Base-by-base conservation (phyloP, 1,140 invertebrate genomes). In the Drosophila nannoptera region DNA sequence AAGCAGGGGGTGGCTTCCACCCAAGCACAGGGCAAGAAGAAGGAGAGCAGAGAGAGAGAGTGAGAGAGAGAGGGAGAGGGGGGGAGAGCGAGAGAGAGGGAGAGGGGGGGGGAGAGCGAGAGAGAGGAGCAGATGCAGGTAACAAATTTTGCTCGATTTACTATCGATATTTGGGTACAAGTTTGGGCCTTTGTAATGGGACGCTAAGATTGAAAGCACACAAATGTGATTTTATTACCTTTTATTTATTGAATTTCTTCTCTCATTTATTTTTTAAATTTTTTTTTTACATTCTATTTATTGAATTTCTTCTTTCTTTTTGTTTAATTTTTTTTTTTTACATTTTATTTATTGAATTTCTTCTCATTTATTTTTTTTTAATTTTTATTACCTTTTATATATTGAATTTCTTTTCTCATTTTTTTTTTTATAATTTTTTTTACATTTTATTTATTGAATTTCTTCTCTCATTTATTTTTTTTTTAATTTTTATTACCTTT, bases 111-210 rank as follows among this genome's bases (percentile, higher is more conserved):
- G 3, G 22, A 22, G 22, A 22, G 22, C 1, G 22, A 22, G 22
- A 3, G 22, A 60, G 46, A 38, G 45, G n/a, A 31, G 7, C 63
- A 70, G 68, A 14, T 69, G 67, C 62, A 60, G 54, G 40, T 43
- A 38, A 38, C 32, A 49, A 9, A 61, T 55, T 63, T 49, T 7
- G 7, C 11, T 35, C 14, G 12, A 66, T 53, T 53, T 53, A 58
- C 45, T 56, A 40, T 58, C 32, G 22, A 33, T 32, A 59, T 70
- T 65, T 52, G 0, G 11, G 0, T 8, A 4, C 14, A 16, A 36
- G 6, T 12, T 36, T 16, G 35, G 12, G n/a, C 4, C 32, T 16
- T 8, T 16, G 2, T 16, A 9, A 52, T 52, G 32, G 7, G 7
- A 16, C 7, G 35, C 5, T 35, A 16, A 46, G 45, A 45, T 46